Base-by-base conservation (phyloP, 2,888 invertebrate genomes). In the Dorcus hopei region DNA sequence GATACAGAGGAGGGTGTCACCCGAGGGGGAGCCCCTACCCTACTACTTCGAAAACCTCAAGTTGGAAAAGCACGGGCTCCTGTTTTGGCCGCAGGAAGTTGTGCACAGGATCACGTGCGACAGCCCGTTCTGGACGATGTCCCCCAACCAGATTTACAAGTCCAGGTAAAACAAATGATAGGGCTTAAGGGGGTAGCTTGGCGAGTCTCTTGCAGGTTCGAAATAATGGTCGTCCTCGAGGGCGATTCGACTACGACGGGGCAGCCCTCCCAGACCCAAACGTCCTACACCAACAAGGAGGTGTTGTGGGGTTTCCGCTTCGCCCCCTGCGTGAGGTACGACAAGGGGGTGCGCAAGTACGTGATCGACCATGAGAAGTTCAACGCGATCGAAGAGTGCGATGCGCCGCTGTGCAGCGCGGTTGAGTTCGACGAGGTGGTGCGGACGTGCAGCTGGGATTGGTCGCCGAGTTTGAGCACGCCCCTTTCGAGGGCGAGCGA, bases 371-470 rank as follows among this genome's bases (percentile, higher is more conserved):
- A 82, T 45, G 84, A 85, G 19, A 80, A 84, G 61, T 82, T 91
- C 42, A 83, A 90, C 72, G 81, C 82, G 19, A 85, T 87, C 0
- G 82, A 84, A 59, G 84, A 85, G 62, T 85, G 88, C 0, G 86
- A 86, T 52, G 89, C 94, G 3, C 95, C 95, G 0, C 80, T 93
- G n/a, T 95, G 93, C 77, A 93, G 93, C 62, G 91, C 95, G 11
- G 11, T 11, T 67, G 68, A 54, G 14, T 40, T 85, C 26, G 59
- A 56, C 26, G 59, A 49, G 23, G 33, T 43, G 11, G 56, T 48
- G 49, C 49, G 51, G 8, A 38, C 3, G 6, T 55, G 53, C 39
- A 39, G 23, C 41, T 59, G 59, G 59, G 59, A 59, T 26, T 33
- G 33, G 8, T 47, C 55, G 38, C 14, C 47, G 45, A 54, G 16